Base-by-base conservation (phyloP, 2,888 invertebrate genomes). In the Camptogramma bilineatum region DNA sequence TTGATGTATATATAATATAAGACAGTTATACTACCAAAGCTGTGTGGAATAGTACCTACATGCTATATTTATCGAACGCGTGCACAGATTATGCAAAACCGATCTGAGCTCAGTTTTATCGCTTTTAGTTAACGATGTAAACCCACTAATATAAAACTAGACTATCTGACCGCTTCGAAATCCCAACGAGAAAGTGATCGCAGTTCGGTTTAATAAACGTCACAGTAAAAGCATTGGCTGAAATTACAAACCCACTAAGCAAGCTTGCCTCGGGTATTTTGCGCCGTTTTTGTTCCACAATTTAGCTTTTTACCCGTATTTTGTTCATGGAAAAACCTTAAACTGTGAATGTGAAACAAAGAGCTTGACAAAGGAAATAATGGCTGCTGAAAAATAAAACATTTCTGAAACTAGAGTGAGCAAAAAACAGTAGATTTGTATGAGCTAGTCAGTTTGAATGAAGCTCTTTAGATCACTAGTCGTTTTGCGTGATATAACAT, bases 211-310 rank as follows among this genome's bases (percentile, higher is more conserved):
- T 51, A 52, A 62, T 62, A 62, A 51, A 34, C 34, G 53, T 54
- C 60, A 42, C 39, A 42, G 42, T 42, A 28, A 48, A 47, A 47
- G 48, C 55, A 34, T 19, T 19, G 53, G 53, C 39, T 61, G 19
- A 28, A 54, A 61, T 56, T 56, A 48, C 60, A 60, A n/a, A 60
- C 42, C 46, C 7, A 24, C 53, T 60, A 53, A 21, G 16, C 21
- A 28, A 54, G 28, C 18, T 4, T 4, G 19, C 3, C 19, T 52
- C 31, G 44, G 13, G 44, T 54, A 46, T 47, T 55, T 47, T 55
- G 31, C 31, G 19, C 54, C 18, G 31, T 47, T 34, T 54, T 13
- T 31, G 31, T 56, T 28, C 46, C n/a, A 55, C 31, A 31, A 28
- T 44, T 44, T 44, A 44, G 17, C 44, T 16, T 44, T 44, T 44